Evolutionary conservation across 2,888 invertebrate genomes (phyloP), one percentile per base, ranked within the genome.

Genomic region (Labia minor): DNA sequence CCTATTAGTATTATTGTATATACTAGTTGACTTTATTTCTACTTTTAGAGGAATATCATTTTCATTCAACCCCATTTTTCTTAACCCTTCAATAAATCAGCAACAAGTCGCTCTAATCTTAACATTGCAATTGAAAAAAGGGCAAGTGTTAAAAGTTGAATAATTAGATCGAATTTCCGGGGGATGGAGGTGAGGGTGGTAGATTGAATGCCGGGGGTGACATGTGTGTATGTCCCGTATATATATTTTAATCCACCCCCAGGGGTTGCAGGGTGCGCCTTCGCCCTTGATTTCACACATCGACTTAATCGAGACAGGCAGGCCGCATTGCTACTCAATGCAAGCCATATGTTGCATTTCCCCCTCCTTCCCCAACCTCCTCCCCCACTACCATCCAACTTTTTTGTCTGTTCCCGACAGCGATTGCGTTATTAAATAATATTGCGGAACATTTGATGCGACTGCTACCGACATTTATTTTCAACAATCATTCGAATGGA

Each of bases 261-360:
- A 2, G n/a, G 49, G 49, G 49, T 4, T 3, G 8, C n/a, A 4
- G 49, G 49, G n/a, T 4, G 4, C 2, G 49, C 14, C 14, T 49
- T 49, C 49, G 49, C 49, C 49, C 49, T 49, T 49, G 49, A 49
- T 49, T 49, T 49, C 49, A 49, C 49, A 49, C 49, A 49, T 14
- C 16, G 49, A 49, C 49, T 49, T 49, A 49, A 49, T 49, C 14
- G 49, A 49, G 49, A 26, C 26, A 26, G 26, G 26, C 26, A 26
- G 26, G 8, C n/a, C n/a, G n/a, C n/a, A 26, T 10, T 3, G 49
- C 49, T 49, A 4, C 49, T 16, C 2, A n/a, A 49, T 49, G 49
- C 49, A n/a, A n/a, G 49, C 49, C 26, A 26, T 26, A 26, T 49
- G 49, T 16, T 49, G 49, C 49, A 49, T 49, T 14, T 14, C 49